Evolutionary conservation across 2,113 vertebrate genomes (phyloP).

Genomic region (Ptyas mucosa): DNA sequence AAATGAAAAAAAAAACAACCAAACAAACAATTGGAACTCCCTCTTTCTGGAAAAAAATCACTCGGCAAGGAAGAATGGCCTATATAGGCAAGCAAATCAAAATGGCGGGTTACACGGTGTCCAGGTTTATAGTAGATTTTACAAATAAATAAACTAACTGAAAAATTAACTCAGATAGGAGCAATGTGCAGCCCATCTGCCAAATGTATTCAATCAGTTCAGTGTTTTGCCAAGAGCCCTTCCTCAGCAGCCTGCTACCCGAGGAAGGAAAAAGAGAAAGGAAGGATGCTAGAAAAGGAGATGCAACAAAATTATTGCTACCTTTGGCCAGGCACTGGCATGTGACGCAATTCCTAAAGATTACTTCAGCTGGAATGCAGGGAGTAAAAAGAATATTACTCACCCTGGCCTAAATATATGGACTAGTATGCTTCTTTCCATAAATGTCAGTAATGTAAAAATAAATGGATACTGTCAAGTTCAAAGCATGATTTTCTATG

Average conservation of each 20-base stretch:
- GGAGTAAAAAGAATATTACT: neutral
- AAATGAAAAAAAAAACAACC: neutral
- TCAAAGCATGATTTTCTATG: neutral
- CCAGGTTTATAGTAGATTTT: slow-evolving; percentile 1
- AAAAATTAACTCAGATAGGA: neutral
- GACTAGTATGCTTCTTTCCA: neutral
- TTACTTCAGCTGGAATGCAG: neutral
- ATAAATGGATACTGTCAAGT: neutral
- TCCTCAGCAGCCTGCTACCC: neutral
- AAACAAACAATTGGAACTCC: neutral
- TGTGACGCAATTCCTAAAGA: neutral
- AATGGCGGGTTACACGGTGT: neutral
- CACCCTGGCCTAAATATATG: neutral
- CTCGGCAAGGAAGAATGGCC: slow-evolving; percentile 17
- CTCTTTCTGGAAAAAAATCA: slow-evolving; percentile 11
- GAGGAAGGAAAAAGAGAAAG: neutral
- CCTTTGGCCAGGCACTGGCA: neutral
- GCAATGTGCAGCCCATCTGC: neutral
- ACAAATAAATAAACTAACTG: slow-evolving; percentile 18
- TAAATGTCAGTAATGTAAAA: neutral
- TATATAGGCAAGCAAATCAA: slow-evolving; percentile 2
- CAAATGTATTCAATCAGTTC: neutral
- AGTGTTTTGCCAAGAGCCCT: neutral
- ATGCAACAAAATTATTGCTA: neutral
- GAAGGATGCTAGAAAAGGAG: neutral